Percentiles rank a stretch among this genome's conserved stretches.
These are phyloP conservation scores for Astropecten irregularis DNA, from an alignment of 53 echinoderm and acorn worm genomes.

Conservation along the genomic window DNA sequence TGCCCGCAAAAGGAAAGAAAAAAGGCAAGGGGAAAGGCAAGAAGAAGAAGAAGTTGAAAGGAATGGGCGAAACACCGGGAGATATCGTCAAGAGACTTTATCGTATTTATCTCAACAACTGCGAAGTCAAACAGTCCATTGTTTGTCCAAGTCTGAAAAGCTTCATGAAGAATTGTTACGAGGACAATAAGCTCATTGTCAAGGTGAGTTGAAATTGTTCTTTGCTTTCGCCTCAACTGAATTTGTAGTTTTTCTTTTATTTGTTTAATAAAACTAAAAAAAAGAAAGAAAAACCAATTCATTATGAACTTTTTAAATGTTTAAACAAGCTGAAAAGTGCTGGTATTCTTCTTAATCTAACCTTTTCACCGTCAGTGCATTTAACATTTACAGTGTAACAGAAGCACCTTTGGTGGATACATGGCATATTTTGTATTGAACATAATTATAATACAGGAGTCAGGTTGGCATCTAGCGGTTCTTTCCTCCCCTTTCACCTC, in stretches of 20 bases:
- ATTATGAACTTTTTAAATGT: not conserved
- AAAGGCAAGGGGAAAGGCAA: conserved; percentile 86
- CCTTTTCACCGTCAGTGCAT: no score
- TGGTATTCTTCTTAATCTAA: no score
- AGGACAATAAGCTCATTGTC: conserved; percentile 89
- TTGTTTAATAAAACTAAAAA: not conserved
- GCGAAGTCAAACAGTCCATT: conserved; percentile 66
- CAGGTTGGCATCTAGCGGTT: not conserved
- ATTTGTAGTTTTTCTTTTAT: no score
- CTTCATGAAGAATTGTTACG: conserved; percentile 86
- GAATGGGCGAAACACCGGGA: conserved; percentile 75
- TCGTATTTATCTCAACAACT: conserved; percentile 80
- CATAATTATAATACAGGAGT: no score
- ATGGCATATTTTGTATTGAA: no score
- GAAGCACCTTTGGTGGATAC: no score
- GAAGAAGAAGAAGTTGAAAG: conserved; percentile 85
- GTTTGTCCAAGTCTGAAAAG: conserved; percentile 84
- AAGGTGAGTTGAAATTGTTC: conserved; percentile 64
- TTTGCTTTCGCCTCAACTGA: no score
- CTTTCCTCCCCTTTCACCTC: no score
- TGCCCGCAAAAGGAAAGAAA: conserved; percentile 82
- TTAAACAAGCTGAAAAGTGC: not conserved
- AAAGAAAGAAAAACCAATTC: not conserved
- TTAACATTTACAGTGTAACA: no score
- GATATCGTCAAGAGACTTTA: conserved; percentile 84